phyloP scores from a whole-genome alignment of 1,140 invertebrate genomes.

The Drosophila tsacasi region DNA sequence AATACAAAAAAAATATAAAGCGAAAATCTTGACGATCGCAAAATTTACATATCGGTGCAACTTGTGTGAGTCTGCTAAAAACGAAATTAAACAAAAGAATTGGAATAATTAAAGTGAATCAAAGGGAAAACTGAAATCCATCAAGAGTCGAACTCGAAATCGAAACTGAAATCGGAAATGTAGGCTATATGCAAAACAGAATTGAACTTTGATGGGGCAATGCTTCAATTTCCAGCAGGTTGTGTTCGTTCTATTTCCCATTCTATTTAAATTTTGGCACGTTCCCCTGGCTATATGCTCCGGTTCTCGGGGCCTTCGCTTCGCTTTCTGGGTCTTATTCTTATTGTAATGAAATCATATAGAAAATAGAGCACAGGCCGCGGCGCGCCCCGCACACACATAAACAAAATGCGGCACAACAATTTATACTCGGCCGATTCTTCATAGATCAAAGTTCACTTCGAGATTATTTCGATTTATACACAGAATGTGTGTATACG shows the following conservation, averaged over 20 bases:
- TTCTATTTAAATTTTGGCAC: slow-evolving; percentile 29
- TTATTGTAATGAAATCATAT: slow-evolving; percentile 64
- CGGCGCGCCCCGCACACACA: slow-evolving; percentile 15
- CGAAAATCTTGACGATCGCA: slow-evolving; percentile 19
- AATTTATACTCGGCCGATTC: slow-evolving; percentile 49
- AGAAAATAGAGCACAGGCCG: slow-evolving; percentile 58
- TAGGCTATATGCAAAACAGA: slow-evolving; percentile 49
- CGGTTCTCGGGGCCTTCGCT: slow-evolving; percentile 36
- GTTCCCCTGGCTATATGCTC: slow-evolving; percentile 8
- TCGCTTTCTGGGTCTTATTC: slow-evolving; percentile 34
- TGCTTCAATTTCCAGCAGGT: slow-evolving; percentile 63
- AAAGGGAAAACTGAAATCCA: slow-evolving; percentile 23
- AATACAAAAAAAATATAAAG: not conserved
- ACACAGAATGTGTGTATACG: slow-evolving; percentile 1
- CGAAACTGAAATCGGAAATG: slow-evolving; percentile 31
- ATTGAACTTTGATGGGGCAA: slow-evolving; percentile 67
- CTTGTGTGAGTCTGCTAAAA: slow-evolving; percentile 39
- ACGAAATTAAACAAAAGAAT: slow-evolving; percentile 5
- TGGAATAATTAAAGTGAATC: slow-evolving; percentile 19
- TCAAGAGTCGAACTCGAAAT: slow-evolving; percentile 19
- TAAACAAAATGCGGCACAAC: slow-evolving; percentile 27
- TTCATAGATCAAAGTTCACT: slow-evolving; percentile 66
- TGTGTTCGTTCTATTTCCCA: slow-evolving; percentile 30
- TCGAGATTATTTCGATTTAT: slow-evolving; percentile 23
- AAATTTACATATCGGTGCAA: slow-evolving; percentile 51